phyloP scores from a whole-genome alignment of 2,888 invertebrate genomes.

The Dasypogon diadema region DNA sequence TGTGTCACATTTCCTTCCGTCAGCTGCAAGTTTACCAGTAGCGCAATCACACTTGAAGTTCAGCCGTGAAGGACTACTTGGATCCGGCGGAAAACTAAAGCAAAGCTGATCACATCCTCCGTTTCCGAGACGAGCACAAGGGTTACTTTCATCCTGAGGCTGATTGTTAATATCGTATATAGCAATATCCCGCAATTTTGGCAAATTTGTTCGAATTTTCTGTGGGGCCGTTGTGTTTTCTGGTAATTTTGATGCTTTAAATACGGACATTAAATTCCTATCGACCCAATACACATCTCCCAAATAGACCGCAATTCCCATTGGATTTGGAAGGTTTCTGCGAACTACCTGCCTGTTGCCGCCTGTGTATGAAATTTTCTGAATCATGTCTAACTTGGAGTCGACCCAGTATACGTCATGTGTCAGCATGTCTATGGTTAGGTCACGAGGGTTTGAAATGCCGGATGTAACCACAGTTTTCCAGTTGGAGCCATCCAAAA shows the following conservation, averaged over 20 bases:
- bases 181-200: conserved; percentile 88
- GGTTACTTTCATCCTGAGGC: conserved; percentile 84
- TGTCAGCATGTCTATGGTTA: conserved; percentile 92
- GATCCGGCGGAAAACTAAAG: conserved; percentile 87
- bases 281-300: conserved; percentile 95
- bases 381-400: conserved; percentile 92
- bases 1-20: conserved; percentile 80
- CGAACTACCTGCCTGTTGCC: conserved; percentile 86
- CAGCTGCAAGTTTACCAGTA: conserved; percentile 79
- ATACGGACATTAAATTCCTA: conserved; percentile 86
- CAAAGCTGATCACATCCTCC: conserved; percentile 95
- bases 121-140: conserved; percentile 80
- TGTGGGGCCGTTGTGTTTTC: conserved; percentile 79
- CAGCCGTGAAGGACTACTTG: conserved; percentile 67
- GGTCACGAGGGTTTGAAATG: conserved; percentile 89
- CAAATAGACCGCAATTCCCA: conserved; percentile 90
- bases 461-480: conserved; percentile 87
- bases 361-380: conserved; percentile 88
- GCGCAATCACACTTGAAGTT: conserved; percentile 91
- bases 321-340: conserved; percentile 90
- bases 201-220: conserved; percentile 84
- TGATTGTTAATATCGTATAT: conserved; percentile 92
- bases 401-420: conserved; percentile 99
- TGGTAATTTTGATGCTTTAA: conserved; percentile 82
- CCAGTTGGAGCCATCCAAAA: conserved; percentile 90